phyloP scores from a whole-genome alignment of 2,113 vertebrate genomes.

The Brevimyrus niger region DNA sequence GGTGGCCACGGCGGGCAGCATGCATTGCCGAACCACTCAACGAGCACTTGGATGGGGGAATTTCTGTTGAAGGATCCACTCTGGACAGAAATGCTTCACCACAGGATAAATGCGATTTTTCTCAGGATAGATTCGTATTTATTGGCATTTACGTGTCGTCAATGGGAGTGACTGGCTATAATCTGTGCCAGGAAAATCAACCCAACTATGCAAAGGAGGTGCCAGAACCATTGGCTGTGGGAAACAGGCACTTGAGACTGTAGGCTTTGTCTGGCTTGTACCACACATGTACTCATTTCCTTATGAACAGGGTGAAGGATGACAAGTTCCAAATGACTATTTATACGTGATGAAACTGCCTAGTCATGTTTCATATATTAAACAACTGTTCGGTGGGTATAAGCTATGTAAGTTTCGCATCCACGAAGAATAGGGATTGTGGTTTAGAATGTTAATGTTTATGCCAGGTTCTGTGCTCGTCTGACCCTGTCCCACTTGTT shows the following conservation, averaged over 20 bases:
- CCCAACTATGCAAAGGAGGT: neutral
- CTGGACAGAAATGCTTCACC: neutral
- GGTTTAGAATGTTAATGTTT: neutral
- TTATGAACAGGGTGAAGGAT: neutral
- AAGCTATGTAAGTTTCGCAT: neutral
- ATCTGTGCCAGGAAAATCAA: neutral
- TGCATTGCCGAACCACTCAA: neutral
- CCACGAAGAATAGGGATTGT: neutral
- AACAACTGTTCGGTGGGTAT: neutral
- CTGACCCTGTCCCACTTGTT: too few species aligned
- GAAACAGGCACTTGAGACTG: neutral
- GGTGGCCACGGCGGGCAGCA: neutral
- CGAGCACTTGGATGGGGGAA: neutral
- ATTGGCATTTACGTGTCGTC: neutral
- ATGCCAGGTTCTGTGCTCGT: too few species aligned
- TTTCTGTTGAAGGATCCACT: neutral
- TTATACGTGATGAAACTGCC: neutral
- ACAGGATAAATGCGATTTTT: neutral
- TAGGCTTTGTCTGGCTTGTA: neutral
- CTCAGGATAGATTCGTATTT: neutral
- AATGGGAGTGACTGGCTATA: neutral
- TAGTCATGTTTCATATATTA: neutral
- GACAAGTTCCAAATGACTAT: neutral
- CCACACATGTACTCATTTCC: neutral
- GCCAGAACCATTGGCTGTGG: neutral